phyloP scores from a whole-genome alignment of 2,113 vertebrate genomes.

The Aegotheles bennettii region DNA sequence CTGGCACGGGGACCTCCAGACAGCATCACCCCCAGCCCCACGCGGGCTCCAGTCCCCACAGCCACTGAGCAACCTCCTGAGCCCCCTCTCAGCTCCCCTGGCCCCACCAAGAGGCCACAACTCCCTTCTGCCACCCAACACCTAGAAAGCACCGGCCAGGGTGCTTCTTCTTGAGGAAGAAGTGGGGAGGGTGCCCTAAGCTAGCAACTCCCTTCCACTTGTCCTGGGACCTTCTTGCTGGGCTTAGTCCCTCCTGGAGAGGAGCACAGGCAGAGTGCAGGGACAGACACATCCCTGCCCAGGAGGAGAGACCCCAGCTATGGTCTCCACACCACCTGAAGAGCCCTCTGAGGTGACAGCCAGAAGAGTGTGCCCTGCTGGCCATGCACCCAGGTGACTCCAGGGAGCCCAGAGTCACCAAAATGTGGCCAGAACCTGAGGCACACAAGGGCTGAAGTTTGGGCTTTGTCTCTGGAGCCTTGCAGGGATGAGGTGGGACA shows the following conservation, averaged over 20 bases:
- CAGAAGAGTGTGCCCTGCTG: not conserved
- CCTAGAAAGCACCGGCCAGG: not conserved
- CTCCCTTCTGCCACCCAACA: fast-evolving
- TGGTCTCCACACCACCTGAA: fast-evolving
- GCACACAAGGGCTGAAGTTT: not conserved
- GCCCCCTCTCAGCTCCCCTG: fast-evolving
- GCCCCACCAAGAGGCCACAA: not conserved
- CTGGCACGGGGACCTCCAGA: fast-evolving
- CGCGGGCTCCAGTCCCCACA: not conserved
- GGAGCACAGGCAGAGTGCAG: not conserved
- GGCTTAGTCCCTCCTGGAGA: not conserved
- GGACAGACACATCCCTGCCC: not conserved
- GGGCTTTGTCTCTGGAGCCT: not conserved
- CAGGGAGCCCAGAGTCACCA: not conserved
- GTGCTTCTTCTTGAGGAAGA: too few relatives aligned
- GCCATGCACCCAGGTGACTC: fast-evolving
- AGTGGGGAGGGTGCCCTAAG: not conserved
- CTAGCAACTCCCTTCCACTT: not conserved
- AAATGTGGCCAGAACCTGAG: not conserved
- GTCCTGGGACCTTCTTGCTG: not conserved
- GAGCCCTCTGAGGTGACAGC: not conserved
- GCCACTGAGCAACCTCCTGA: not conserved
- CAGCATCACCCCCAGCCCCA: not conserved
- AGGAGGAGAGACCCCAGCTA: not conserved
- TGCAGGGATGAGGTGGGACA: not conserved